phyloP scores from a whole-genome alignment of 2,797 vertebrate species.

The Hemibagrus guttatus region DNA sequence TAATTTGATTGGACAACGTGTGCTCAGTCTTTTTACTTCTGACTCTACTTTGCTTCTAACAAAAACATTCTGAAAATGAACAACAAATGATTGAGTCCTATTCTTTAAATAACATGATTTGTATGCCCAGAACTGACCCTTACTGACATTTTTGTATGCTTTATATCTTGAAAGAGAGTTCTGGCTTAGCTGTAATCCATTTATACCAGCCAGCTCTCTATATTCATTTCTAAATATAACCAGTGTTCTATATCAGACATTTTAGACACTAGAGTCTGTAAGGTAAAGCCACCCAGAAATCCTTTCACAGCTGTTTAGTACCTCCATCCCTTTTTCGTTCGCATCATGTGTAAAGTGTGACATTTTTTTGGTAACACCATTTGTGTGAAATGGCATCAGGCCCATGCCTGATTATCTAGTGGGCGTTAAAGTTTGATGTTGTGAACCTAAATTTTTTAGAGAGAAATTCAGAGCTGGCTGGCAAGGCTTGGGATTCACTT shows the following conservation, averaged over 20 bases:
- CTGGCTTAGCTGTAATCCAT: background rate
- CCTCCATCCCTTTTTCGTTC: background rate
- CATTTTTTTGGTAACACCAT: background rate
- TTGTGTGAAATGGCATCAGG: conserved; percentile 3
- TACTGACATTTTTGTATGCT: background rate
- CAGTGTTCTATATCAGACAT: background rate
- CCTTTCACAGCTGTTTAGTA: background rate
- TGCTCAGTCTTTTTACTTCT: background rate
- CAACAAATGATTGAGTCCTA: background rate
- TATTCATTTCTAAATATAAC: background rate
- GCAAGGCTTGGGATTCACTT: background rate
- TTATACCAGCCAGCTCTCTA: background rate
- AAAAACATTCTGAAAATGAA: background rate
- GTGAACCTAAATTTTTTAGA: conserved; percentile 4
- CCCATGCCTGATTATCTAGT: background rate
- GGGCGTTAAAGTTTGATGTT: conserved; percentile 9
- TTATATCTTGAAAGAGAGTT: background rate
- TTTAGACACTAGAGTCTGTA: background rate
- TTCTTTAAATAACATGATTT: background rate
- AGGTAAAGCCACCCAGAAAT: background rate
- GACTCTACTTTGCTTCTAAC: background rate
- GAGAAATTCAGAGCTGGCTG: background rate
- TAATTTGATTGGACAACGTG: background rate
- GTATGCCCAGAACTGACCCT: background rate
- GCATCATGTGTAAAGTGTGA: background rate